phyloP scores from a whole-genome alignment of 1,140 invertebrate species.

The Hyphantria cunea region DNA sequence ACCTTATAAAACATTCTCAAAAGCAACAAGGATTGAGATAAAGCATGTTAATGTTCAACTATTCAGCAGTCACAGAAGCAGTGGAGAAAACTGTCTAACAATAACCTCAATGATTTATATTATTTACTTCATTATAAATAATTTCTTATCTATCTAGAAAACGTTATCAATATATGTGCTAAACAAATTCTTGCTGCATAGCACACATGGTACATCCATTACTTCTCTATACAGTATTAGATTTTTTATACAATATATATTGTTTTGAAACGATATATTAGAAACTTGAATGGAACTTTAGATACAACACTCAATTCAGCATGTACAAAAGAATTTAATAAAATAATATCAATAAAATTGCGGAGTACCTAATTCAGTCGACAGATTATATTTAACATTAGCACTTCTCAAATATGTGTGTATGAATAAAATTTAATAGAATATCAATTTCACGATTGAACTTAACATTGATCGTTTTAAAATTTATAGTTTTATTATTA shows the following conservation, averaged over 20 bases:
- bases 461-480: background rate
- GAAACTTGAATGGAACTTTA: background rate
- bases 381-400: slow-evolving; percentile 9
- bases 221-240: background rate
- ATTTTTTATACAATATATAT: background rate
- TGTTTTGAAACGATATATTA: background rate
- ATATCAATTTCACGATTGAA: background rate
- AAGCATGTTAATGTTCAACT: slow-evolving; percentile 16
- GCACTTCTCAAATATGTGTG: background rate
- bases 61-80: slow-evolving; percentile 23
- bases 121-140: slow-evolving; percentile 30
- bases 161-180: slow-evolving; percentile 31
- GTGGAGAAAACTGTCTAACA: slow-evolving; percentile 25
- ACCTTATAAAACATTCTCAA: slow-evolving; percentile 23
- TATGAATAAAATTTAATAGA: background rate
- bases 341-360: slow-evolving; percentile 12
- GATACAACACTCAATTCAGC: background rate
- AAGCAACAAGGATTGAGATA: slow-evolving; percentile 1
- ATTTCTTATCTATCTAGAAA: slow-evolving; percentile 31
- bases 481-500: slow-evolving; percentile 19
- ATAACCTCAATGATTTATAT: slow-evolving; percentile 25
- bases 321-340: slow-evolving; percentile 6
- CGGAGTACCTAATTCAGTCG: slow-evolving; percentile 15
- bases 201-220: background rate
- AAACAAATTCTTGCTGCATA: slow-evolving; percentile 7